Conservation (phyloP, 2,888 invertebrate genomes). For the Abrostola triplasia region DNA sequence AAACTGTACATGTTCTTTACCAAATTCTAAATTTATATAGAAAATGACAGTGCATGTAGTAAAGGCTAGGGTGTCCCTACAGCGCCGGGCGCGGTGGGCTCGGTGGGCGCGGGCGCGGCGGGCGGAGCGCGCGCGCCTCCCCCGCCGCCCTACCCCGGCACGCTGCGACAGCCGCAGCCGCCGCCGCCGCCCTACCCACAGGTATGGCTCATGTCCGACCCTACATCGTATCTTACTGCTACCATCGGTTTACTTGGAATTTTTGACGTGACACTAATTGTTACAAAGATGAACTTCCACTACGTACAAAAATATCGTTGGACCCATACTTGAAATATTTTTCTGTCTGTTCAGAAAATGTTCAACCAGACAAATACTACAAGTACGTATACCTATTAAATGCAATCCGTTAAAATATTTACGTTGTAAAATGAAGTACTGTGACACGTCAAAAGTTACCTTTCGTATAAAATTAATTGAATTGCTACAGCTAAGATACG, state of each 20-base stretch:
- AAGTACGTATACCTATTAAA: neutral
- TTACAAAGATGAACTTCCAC: neutral
- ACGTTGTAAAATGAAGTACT: neutral
- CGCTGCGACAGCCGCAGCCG: conserved; percentile 89
- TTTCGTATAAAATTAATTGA: neutral
- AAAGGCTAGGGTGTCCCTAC: conserved; percentile 1
- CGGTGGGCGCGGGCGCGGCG: conserved; percentile 54
- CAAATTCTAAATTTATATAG: no score
- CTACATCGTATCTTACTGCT: neutral
- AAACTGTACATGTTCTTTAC: no score
- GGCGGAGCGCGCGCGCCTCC: conserved; percentile 89
- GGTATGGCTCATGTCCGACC: conserved; percentile 61
- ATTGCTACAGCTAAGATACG: conserved; percentile 14
- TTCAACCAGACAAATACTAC: neutral
- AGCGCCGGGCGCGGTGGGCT: conserved; percentile 57
- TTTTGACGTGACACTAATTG: conserved; percentile 35
- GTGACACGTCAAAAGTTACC: conserved; percentile 44
- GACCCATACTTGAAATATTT: no score
- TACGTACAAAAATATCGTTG: neutral
- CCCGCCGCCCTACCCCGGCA: conserved; percentile 93
- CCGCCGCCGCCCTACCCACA: conserved; percentile 91
- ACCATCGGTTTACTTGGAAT: conserved; percentile 20
- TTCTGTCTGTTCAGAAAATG: no score
- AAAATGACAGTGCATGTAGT: neutral
- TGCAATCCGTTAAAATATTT: neutral